Base-by-base conservation (phyloP, 2,113 vertebrate genomes). In the Balaeniceps rex region DNA sequence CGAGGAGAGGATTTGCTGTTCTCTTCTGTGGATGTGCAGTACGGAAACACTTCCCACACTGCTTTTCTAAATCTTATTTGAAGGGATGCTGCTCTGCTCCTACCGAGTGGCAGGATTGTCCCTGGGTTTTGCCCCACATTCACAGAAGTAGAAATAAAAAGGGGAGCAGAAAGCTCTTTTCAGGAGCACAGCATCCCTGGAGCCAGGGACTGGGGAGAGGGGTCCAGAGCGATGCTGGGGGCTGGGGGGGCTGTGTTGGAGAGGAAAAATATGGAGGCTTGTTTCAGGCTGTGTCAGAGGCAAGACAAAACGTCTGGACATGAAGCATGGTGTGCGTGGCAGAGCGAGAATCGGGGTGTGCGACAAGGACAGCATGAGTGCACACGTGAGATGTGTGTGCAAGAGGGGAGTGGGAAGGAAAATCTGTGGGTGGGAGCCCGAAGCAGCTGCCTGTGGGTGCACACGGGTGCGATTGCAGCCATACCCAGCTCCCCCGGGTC, bases 1-100 rank as follows among this genome's bases (percentile, higher is more conserved):
- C 2, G 3, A 58, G 10, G 21, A 66, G 69, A 90, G 96, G 97
- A 94, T 97, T 90, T 97, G 83, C 76, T 88, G 72, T 91, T 95
- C 60, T 63, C 42, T 60, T 71, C 68, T 51, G 68, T 42, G 70
- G 76, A 77, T 60, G 47, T 71, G 75, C 51, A 23, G 51, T 28
- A 64, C 2, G 5, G 85, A 83, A 94, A 66, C 66, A 33, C 88
- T 93, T 51, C 83, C 19, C 65, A 58, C 40, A 25, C 34, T 0
- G 5, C 74, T 88, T 84, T 78, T 60, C 83, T 81, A 75, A 66
- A 81, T 81, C 83, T 55, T 17, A 18, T 83, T 89, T 88, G 63
- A 78, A 75, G 77, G 49, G 61, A 72, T 71, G 80, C 72, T 94
- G 38, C 60, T 83, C 72, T 64, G 26, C 54, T 71, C 46, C 72